Evolutionary conservation across 2,797 vertebrate genomes (phyloP), one percentile per base, ranked within the genome.

Genomic region (Macropus fuliginosus): DNA sequence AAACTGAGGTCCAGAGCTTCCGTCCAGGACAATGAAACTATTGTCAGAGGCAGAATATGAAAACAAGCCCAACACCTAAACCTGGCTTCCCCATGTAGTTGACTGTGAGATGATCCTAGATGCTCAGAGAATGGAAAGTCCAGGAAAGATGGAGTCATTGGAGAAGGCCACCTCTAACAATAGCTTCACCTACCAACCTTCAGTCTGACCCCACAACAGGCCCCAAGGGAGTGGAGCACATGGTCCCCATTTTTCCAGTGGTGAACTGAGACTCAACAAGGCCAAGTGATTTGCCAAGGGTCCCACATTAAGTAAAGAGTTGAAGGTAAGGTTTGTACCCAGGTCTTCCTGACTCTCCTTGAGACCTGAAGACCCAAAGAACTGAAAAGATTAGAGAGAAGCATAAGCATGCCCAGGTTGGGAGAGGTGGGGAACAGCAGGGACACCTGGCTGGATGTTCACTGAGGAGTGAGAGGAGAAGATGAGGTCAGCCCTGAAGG

Each of bases 251-350:
- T 54, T 54, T 27, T 27, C 62, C 3, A 54, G n/a, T 5, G 55
- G 55, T 10, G 18, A 87, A 90, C 14, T 0, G 14, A 94, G 95
- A 59, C 54, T 13, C 54, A 21, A 62, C 1, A 87, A 87, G 91
- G 89, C 34, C 14, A 46, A 3, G 12, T 0, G 5, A 28, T 28
- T 1, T 6, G 0, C 0, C 0, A 1, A 12, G 27, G 24, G 34
- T 5, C 0, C 0, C 0, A 0, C 0, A 0, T 13, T 57, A 74
- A 27, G 12, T 6, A 1, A 1, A 52, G 87, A 4, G 54, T 21
- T 24, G 52, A 40, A 5, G 12, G 6, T 31, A 0, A 0, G 24
- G 1, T 54, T 4, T 21, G 13, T 4, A 24, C 0, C 0, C 31
- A 1, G 55, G 87, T n/a, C 3, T 0, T 57, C 10, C 28, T 0